A percentile compares a stretch with the other conserved stretches of the same genome.
These are phyloP conservation scores for Oscheius sp. DNA, from an alignment of 1,140 invertebrate genomes.

Conservation along the genomic window DNA sequence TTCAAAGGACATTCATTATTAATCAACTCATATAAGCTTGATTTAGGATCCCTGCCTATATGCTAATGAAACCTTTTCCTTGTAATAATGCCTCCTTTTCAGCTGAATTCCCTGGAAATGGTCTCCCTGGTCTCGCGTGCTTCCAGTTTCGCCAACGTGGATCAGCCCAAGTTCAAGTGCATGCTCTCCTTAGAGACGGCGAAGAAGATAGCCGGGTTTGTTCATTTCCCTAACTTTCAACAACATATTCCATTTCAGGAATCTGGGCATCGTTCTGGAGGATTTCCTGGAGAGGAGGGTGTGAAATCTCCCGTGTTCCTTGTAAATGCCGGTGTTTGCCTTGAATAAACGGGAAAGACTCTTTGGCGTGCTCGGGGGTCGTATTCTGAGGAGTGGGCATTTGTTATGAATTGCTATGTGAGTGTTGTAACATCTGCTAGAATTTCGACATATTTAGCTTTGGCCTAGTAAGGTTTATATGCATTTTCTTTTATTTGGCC, in stretches of 20 bases:
- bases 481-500: no score
- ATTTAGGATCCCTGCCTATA: no score
- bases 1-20: not conserved
- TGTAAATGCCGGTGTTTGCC: not conserved
- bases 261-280: not conserved
- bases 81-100: no score
- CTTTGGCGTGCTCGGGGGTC: no score
- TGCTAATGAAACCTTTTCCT: no score
- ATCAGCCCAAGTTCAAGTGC: not conserved
- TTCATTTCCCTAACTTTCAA: not conserved
- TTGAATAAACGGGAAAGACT: no score
- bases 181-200: not conserved
- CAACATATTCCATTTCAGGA: not conserved
- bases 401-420: no score
- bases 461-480: no score
- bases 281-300: not conserved
- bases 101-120: not conserved
- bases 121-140: not conserved
- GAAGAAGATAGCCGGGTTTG: not conserved
- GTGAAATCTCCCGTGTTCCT: not conserved
- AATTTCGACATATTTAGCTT: no score
- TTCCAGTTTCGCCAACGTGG: not conserved
- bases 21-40: no score
- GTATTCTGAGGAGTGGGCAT: no score
- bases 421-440: no score